Evolutionary conservation across 2,888 invertebrate genomes (phyloP).

Genomic region (Pocota personata): DNA sequence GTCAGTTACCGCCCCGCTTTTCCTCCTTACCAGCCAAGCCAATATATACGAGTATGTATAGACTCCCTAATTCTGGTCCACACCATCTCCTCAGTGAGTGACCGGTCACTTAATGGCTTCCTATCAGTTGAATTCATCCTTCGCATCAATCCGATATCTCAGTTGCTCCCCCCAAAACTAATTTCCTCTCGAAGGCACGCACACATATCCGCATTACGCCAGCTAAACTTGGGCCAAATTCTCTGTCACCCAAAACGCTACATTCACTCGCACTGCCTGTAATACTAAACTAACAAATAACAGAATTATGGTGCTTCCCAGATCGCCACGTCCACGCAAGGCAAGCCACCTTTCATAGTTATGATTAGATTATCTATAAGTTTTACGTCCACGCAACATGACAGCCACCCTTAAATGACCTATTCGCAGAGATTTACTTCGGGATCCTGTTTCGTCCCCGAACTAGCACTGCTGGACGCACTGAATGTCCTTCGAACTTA

Average conservation of each 20-base stretch:
- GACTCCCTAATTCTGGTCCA: not conserved
- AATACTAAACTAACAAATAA: slow-evolving; percentile 40
- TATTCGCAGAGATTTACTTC: slow-evolving; percentile 45
- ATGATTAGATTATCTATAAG: slow-evolving; percentile 64
- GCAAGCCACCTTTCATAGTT: slow-evolving; percentile 42
- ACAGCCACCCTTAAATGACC: slow-evolving; percentile 32
- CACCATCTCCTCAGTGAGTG: not conserved
- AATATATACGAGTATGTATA: not conserved
- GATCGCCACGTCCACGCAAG: not conserved
- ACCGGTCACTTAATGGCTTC: slow-evolving; percentile 9
- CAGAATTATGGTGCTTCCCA: slow-evolving; percentile 18
- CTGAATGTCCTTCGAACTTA: slow-evolving; percentile 13
- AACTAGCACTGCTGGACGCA: not conserved
- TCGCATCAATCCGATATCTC: slow-evolving; percentile 27
- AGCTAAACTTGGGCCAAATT: slow-evolving; percentile 10
- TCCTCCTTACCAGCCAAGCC: not conserved
- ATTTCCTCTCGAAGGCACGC: slow-evolving; percentile 32
- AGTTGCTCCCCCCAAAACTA: slow-evolving; percentile 8
- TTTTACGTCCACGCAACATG: slow-evolving; percentile 57
- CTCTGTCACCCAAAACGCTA: not conserved
- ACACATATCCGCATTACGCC: not conserved
- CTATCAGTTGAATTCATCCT: slow-evolving; percentile 30
- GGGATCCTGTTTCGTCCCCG: not conserved
- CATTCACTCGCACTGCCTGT: not conserved
- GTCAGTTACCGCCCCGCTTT: not conserved